Conservation (phyloP, 2,113 vertebrate genomes). For the Prunella fulvescens region DNA sequence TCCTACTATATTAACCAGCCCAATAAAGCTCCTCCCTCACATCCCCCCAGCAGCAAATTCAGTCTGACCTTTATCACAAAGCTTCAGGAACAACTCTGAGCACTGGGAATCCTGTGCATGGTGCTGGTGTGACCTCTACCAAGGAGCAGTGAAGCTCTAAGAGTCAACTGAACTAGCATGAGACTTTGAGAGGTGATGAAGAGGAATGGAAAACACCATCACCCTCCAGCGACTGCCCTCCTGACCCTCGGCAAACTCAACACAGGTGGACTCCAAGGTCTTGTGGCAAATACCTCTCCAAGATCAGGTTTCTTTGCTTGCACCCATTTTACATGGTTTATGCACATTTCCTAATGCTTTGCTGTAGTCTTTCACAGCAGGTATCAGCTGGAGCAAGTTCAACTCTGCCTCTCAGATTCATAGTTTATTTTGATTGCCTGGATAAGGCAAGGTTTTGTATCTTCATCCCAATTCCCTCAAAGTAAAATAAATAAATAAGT, state of each 20-base stretch:
- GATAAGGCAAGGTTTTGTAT: neutral
- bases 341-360: neutral
- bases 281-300: neutral
- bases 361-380: neutral
- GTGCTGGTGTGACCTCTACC: neutral
- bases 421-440: neutral
- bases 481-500: neutral
- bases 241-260: neutral
- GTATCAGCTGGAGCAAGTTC: neutral
- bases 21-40: neutral
- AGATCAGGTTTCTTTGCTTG: neutral
- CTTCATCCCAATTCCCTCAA: neutral
- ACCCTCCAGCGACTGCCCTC: neutral
- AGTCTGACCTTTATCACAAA: fast-evolving
- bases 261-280: fast-evolving
- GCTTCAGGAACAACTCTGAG: neutral
- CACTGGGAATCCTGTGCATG: neutral
- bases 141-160: neutral
- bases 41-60: neutral
- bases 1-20: neutral
- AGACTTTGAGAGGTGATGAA: fast-evolving
- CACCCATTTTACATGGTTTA: neutral
- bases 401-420: neutral
- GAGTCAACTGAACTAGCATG: neutral
- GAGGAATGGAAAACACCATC: neutral